Percentiles rank a stretch among this genome's conserved stretches.
These are phyloP conservation scores for Egretta garzetta DNA, from an alignment of 2,113 vertebrate species.

Conservation along the genomic window DNA sequence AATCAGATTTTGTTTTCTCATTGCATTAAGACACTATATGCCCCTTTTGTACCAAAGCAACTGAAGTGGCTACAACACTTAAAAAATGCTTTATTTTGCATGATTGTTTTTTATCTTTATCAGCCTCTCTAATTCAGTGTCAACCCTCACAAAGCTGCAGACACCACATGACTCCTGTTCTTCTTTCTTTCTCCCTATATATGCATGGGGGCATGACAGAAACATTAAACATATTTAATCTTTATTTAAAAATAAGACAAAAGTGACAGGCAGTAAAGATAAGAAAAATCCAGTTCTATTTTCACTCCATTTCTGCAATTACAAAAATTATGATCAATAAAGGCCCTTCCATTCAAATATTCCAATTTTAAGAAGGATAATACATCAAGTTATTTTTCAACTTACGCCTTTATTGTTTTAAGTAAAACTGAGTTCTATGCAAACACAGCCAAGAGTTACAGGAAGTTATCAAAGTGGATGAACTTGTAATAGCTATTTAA, in stretches of 20 bases:
- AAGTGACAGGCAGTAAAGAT: neutral
- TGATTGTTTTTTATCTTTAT: neutral
- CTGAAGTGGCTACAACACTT: neutral
- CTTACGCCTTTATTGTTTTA: neutral
- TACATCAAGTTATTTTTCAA: neutral
- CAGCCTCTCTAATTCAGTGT: neutral
- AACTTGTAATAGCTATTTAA: neutral
- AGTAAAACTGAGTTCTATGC: neutral
- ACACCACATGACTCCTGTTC: neutral
- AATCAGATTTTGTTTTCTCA: neutral
- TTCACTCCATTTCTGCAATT: neutral
- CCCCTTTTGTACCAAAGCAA: neutral
- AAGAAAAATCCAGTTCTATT: neutral
- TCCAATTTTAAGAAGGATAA: neutral
- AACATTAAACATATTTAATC: neutral
- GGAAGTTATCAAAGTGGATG: neutral
- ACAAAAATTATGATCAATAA: neutral
- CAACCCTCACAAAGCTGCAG: neutral
- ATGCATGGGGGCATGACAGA: neutral
- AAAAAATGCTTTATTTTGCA: neutral
- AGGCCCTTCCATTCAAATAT: neutral
- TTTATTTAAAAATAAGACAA: neutral
- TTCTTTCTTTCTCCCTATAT: neutral
- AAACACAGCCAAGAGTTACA: neutral
- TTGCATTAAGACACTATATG: neutral